Evolutionary conservation across 92 coral and sea anemone species (phyloP).

Genomic region (Umimayanthus chanpuru): DNA sequence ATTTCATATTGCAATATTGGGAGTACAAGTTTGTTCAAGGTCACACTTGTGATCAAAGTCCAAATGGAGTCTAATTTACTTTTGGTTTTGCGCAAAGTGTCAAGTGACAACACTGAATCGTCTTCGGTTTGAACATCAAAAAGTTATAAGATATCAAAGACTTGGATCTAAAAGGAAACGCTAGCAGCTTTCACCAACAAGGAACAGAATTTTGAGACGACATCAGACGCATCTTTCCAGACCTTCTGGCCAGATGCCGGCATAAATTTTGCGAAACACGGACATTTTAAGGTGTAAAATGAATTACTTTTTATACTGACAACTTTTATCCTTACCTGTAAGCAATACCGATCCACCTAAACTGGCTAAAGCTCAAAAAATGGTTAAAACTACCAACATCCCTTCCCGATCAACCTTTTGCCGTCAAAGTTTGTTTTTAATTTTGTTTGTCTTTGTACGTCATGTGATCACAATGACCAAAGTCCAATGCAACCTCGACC

Average conservation of each 20-base stretch:
- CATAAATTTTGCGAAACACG: no score
- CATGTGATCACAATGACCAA: slow-evolving; percentile 11
- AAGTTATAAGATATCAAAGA: background rate
- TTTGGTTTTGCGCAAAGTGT: background rate
- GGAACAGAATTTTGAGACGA: background rate
- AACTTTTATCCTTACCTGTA: background rate
- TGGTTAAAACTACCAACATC: background rate
- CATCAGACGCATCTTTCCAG: no score
- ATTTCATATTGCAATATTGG: no score
- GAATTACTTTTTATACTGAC: background rate
- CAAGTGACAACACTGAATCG: no score
- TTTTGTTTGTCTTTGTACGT: background rate
- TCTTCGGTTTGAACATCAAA: background rate
- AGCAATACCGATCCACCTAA: background rate
- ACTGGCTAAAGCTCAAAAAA: background rate
- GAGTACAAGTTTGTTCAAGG: background rate
- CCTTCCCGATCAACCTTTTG: background rate
- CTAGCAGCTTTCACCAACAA: background rate
- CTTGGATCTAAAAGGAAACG: background rate
- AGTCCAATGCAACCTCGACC: background rate
- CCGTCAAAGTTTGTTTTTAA: background rate
- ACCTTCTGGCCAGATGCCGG: no score
- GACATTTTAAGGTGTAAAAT: no score
- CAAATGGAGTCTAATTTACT: background rate
- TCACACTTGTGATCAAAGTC: background rate